phyloP scores from a whole-genome alignment of 2,888 invertebrate genomes.

The Lamellibrachia columna region DNA sequence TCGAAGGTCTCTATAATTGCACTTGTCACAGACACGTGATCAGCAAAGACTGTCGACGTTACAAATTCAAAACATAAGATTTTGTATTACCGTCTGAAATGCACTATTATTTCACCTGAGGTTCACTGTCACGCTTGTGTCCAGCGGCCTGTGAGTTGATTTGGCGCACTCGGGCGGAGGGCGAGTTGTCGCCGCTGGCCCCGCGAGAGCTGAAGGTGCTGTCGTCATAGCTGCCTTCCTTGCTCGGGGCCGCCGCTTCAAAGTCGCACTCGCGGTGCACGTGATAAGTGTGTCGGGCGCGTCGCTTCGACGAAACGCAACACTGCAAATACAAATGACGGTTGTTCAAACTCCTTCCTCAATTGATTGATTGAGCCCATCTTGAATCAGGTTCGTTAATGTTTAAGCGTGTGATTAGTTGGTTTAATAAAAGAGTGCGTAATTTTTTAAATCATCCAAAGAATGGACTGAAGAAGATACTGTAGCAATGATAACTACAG shows the following conservation, averaged over 20 bases:
- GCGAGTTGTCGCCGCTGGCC: neutral
- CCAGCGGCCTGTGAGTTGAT: neutral
- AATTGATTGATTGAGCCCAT: no score
- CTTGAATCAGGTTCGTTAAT: no score
- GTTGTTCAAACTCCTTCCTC: neutral
- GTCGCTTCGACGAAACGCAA: conserved; percentile 4
- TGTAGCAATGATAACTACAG: no score
- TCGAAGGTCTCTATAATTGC: no score
- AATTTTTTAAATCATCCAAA: no score
- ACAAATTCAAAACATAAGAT: no score
- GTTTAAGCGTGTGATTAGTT: no score
- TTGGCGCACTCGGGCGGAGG: neutral
- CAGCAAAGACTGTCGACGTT: no score
- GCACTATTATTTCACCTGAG: neutral
- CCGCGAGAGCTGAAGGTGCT: neutral
- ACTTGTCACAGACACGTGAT: no score
- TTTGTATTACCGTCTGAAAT: neutral
- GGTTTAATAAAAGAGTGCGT: no score
- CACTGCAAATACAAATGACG: neutral
- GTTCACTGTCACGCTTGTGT: neutral
- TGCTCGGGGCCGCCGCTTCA: neutral
- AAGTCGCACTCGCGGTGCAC: neutral
- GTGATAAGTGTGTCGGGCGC: neutral
- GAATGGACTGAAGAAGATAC: no score
- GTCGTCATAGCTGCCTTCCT: neutral